phyloP scores from a whole-genome alignment of 1,140 invertebrate genomes.

The Neuroterus valhalla region DNA sequence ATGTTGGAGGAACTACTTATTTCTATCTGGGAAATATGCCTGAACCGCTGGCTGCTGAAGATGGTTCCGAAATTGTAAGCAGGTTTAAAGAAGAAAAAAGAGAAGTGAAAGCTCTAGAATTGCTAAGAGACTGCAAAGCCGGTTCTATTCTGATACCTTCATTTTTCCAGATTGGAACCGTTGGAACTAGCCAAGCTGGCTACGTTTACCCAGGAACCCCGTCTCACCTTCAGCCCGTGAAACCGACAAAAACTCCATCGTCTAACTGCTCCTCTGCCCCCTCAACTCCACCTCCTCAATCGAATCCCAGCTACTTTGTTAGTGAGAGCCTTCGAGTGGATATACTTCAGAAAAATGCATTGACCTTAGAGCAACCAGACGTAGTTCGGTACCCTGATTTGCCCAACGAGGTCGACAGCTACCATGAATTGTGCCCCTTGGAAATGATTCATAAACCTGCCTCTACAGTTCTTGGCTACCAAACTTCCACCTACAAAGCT shows the following conservation, averaged over 20 bases:
- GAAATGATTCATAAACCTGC: slow-evolving; percentile 80
- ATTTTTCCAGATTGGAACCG: slow-evolving; percentile 59
- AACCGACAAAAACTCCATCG: slow-evolving; percentile 70
- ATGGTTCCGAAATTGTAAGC: slow-evolving; percentile 62
- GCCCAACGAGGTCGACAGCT: slow-evolving; percentile 91
- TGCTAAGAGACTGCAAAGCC: background rate
- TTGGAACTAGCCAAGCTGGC: slow-evolving; percentile 61
- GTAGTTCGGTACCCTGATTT: slow-evolving; percentile 82
- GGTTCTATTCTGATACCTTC: background rate
- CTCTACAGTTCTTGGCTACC: slow-evolving; percentile 83
- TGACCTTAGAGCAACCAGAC: slow-evolving; percentile 84
- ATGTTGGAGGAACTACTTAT: slow-evolving; percentile 95
- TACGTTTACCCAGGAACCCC: slow-evolving; percentile 82
- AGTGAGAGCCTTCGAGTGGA: slow-evolving; percentile 85
- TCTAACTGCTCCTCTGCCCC: slow-evolving; percentile 71
- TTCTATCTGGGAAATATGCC: slow-evolving; percentile 82
- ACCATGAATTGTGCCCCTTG: slow-evolving; percentile 90
- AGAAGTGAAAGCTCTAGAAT: slow-evolving; percentile 5
- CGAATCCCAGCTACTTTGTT: slow-evolving; percentile 80
- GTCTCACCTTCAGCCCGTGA: slow-evolving; percentile 76
- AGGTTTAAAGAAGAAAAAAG: no score
- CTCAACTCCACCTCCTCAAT: slow-evolving; percentile 73
- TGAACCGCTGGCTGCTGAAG: slow-evolving; percentile 63
- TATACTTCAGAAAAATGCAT: slow-evolving; percentile 84
- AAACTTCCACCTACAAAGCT: slow-evolving; percentile 93